Evolutionary conservation across 1,140 invertebrate species (phyloP).

Genomic region (Papilio polyxenes): DNA sequence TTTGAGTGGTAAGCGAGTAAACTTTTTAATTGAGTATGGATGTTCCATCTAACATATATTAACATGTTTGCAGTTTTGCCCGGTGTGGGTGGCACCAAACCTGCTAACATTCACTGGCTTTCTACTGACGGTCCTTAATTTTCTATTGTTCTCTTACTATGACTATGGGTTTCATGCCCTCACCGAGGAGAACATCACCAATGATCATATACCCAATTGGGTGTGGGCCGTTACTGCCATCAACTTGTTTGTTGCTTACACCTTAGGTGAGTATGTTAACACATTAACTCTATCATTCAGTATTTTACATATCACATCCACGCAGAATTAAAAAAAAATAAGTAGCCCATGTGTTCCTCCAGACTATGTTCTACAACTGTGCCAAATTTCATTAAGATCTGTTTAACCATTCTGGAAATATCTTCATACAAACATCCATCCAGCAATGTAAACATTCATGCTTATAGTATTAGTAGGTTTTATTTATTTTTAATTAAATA

Average conservation of each 20-base stretch:
- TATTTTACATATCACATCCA: neutral
- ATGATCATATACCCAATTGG: constrained; percentile 89
- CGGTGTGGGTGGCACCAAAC: constrained; percentile 97
- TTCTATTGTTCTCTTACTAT: constrained; percentile 92
- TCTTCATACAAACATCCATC: too few relatives aligned
- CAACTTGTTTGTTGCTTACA: constrained; percentile 97
- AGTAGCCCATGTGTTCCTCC: too few relatives aligned
- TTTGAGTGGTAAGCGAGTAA: neutral
- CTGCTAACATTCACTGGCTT: constrained; percentile 97
- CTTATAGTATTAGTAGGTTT: too few relatives aligned
- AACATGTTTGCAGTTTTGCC: constrained; percentile 88
- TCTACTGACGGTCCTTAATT: constrained; percentile 94
- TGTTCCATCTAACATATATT: constrained; percentile 43
- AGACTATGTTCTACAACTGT: too few relatives aligned
- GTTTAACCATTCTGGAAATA: too few relatives aligned
- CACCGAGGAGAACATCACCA: constrained; percentile 83
- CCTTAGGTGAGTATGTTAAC: constrained; percentile 87
- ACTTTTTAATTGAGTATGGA: constrained; percentile 5
- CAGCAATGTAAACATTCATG: too few relatives aligned
- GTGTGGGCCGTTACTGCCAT: constrained; percentile 93
- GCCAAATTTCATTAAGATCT: too few relatives aligned
- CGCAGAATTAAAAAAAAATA: too few relatives aligned
- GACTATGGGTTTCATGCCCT: constrained; percentile 93
- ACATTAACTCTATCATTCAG: neutral
- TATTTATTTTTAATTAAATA: neutral